Percentiles rank a stretch among this genome's conserved stretches.
Conservation (phyloP, 2,888 invertebrate species). For the Drosophila neonasuta region DNA sequence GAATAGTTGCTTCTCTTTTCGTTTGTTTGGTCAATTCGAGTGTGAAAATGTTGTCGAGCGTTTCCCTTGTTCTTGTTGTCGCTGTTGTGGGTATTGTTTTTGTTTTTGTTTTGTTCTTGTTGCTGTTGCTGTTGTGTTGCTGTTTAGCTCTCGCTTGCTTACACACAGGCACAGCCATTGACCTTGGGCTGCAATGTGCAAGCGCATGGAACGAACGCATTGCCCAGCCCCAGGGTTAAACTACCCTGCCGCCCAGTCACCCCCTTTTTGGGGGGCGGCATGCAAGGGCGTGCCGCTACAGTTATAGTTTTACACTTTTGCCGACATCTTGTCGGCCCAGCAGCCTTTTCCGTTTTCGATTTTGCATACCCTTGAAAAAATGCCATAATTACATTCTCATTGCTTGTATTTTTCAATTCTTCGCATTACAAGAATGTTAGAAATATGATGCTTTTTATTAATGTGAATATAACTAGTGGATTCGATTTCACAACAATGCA, state of each 20-base stretch:
- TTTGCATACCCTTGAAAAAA: constrained; percentile 34
- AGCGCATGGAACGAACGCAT: constrained; percentile 61
- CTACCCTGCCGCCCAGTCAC: too few species aligned
- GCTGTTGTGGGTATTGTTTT: constrained; percentile 33
- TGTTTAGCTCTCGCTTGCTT: constrained; percentile 42
- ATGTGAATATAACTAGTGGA: background rate
- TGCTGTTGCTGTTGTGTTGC: constrained; percentile 26
- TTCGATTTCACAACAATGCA: background rate
- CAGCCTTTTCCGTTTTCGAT: constrained; percentile 58
- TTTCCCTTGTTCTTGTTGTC: constrained; percentile 44
- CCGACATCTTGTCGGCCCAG: constrained; percentile 46
- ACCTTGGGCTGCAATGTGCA: constrained; percentile 71
- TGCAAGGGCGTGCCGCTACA: constrained; percentile 27
- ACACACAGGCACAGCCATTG: constrained; percentile 60
- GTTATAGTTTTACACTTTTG: constrained; percentile 41
- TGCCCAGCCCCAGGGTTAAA: constrained; percentile 45
- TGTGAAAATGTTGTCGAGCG: constrained; percentile 73
- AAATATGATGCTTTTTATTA: background rate
- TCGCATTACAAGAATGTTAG: background rate
- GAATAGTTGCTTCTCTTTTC: constrained; percentile 26
- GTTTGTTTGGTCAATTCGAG: constrained; percentile 77
- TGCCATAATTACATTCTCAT: constrained; percentile 19
- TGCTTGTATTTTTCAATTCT: background rate
- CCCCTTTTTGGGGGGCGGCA: background rate
- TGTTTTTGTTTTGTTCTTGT: constrained; percentile 21